Evolutionary conservation across 2,113 vertebrate species (phyloP), one percentile per base, ranked within the genome.

Genomic region (Cyanistes caeruleus): DNA sequence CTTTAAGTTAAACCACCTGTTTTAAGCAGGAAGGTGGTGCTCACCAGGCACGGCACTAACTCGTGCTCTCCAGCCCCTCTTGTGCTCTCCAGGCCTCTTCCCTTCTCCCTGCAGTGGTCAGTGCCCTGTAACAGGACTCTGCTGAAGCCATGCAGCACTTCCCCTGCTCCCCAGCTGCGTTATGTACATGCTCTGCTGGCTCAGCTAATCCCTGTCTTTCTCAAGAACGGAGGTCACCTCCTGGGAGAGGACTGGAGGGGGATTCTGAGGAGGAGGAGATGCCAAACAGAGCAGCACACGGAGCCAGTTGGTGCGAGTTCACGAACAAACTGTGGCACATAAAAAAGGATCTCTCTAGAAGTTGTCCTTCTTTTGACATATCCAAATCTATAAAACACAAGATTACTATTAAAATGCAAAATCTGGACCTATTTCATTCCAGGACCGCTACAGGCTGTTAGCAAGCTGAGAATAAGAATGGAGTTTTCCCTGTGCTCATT

Each of bases 191-290:
- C 39, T 87, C 55, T 79, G 28, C 62, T 59, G 85, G 81, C 65
- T 91, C 75, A 90, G 77, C 68, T 94, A 76, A 96, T 93, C 90
- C 72, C 84, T 31, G 24, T 86, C 43, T 90, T 95, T 94, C 91
- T 96, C 30, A 20, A 94, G 85, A 91, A 93, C 56, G 82, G 95
- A 93, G 87, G 48, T 90, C 90, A 80, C 33, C 92, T 96, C 79
- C 68, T 90, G 92, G 39, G 72, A 91, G 35, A 91, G 75, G n/a
- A 59, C 58, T 59, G 63, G 56, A 95, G 74, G 43, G 89, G 72
- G 73, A 91, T 95, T 95, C 77, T 5, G 39, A 39, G 39, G 39
- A 39, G 39, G 39, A 39, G 39, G 39, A 39, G 39, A 39, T 87
- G 93, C 72, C 85, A 94, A 95, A 74, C 44, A 77, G 75, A 91